phyloP scores from a whole-genome alignment of 2,113 vertebrate species.

The Promerops cafer region DNA sequence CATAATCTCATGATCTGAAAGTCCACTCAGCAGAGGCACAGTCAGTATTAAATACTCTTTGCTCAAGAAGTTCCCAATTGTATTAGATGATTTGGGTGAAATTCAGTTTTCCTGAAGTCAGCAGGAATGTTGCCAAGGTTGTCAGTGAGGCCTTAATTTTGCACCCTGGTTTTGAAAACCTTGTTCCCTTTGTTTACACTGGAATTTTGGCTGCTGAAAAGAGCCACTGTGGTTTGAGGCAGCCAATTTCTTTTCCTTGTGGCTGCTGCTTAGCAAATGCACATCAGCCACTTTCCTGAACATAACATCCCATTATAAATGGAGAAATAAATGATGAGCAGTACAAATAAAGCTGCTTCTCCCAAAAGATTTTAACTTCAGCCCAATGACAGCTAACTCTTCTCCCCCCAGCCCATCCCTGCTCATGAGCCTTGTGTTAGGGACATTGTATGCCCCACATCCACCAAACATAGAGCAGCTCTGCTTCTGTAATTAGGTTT shows the following conservation, averaged over 20 bases:
- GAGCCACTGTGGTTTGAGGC: neutral
- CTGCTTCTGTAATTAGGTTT: neutral
- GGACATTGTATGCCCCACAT: neutral
- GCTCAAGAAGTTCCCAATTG: neutral
- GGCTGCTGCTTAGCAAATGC: neutral
- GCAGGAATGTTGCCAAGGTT: neutral
- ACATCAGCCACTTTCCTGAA: neutral
- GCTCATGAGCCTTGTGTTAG: neutral
- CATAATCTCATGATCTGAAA: neutral
- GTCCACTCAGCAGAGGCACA: neutral
- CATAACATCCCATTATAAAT: neutral
- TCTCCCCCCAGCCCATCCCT: neutral
- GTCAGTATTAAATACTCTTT: conserved; percentile 1
- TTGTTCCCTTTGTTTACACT: neutral
- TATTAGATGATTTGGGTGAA: neutral
- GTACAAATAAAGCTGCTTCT: neutral
- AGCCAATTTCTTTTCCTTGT: neutral
- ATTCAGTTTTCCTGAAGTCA: conserved; percentile 11
- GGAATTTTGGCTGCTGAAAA: neutral
- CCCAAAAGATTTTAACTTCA: neutral
- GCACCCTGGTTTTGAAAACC: neutral
- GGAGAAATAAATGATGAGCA: neutral
- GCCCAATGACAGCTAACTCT: neutral
- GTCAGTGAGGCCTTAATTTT: neutral
- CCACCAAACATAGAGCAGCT: neutral